phyloP scores from a whole-genome alignment of 2,113 vertebrate species.

The Tretioscincus oriximinensis region DNA sequence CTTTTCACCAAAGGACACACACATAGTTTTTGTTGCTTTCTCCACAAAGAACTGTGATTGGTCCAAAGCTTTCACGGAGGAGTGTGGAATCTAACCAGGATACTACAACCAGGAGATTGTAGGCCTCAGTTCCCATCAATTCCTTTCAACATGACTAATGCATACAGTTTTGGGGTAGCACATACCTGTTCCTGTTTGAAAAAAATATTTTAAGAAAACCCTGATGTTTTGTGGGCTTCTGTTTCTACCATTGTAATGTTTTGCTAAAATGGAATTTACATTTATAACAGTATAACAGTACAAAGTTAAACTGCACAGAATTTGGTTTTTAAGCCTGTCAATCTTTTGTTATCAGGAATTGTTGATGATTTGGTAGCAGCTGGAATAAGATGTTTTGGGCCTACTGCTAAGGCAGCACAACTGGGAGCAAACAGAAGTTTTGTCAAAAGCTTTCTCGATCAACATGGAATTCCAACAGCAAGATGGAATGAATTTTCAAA shows the following conservation, averaged over 20 bases:
- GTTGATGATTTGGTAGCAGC: slow-evolving; percentile 80
- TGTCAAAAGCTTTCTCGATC: slow-evolving; percentile 85
- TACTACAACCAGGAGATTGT: too few relatives aligned
- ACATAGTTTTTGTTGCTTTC: too few relatives aligned
- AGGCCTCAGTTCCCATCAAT: too few relatives aligned
- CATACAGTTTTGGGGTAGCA: background rate
- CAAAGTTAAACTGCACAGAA: background rate
- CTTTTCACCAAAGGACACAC: too few relatives aligned
- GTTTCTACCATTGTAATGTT: background rate
- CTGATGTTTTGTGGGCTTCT: background rate
- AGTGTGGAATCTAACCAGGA: too few relatives aligned
- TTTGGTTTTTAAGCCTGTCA: slow-evolving; percentile 1
- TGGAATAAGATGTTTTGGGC: slow-evolving; percentile 84
- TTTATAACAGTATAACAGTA: background rate
- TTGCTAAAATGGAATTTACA: background rate
- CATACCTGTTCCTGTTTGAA: background rate
- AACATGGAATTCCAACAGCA: slow-evolving; percentile 81
- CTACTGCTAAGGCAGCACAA: slow-evolving; percentile 80
- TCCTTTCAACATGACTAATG: too few relatives aligned
- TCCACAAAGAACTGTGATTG: too few relatives aligned
- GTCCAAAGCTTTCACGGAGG: too few relatives aligned
- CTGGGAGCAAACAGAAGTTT: slow-evolving; percentile 81
- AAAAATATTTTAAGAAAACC: background rate
- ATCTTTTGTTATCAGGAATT: slow-evolving; percentile 72
- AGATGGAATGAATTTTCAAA: slow-evolving; percentile 81